Percentiles rank a stretch among this genome's conserved stretches.
Evolutionary conservation across 1,140 invertebrate genomes (phyloP).

Genomic region (Drosophila trapezifrons): DNA sequence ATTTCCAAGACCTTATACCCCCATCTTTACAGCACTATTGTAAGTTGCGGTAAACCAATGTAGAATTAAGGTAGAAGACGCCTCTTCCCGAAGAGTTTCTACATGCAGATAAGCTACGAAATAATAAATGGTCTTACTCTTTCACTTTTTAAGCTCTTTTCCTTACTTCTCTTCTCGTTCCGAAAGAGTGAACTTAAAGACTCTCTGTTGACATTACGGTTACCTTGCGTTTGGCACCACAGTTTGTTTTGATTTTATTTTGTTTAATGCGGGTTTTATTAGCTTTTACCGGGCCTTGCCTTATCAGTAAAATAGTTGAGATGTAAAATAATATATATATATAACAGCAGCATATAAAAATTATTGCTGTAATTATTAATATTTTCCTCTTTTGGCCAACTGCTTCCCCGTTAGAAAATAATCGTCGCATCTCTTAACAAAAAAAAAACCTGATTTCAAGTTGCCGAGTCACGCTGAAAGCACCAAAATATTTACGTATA

Average conservation of each 20-base stretch:
- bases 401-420: not conserved
- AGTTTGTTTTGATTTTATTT: not conserved
- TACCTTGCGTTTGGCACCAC: not conserved
- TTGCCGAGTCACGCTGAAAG: slow-evolving; percentile 25
- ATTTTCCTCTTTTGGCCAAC: not conserved
- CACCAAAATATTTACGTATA: slow-evolving; percentile 14
- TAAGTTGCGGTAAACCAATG: not conserved
- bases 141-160: not conserved
- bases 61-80: not conserved
- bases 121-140: not conserved
- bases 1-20: too few species aligned
- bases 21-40: not conserved
- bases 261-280: not conserved
- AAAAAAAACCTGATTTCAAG: slow-evolving; percentile 11
- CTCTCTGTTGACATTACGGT: slow-evolving; percentile 13
- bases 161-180: not conserved
- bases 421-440: not conserved
- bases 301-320: not conserved
- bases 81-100: too few species aligned
- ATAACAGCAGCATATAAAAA: not conserved
- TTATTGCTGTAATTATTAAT: not conserved
- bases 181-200: not conserved
- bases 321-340: not conserved
- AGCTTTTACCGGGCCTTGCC: not conserved
- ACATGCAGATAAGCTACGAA: not conserved